phyloP scores from a whole-genome alignment of 1,140 invertebrate species.

The Gonioctena quinquepunctata region DNA sequence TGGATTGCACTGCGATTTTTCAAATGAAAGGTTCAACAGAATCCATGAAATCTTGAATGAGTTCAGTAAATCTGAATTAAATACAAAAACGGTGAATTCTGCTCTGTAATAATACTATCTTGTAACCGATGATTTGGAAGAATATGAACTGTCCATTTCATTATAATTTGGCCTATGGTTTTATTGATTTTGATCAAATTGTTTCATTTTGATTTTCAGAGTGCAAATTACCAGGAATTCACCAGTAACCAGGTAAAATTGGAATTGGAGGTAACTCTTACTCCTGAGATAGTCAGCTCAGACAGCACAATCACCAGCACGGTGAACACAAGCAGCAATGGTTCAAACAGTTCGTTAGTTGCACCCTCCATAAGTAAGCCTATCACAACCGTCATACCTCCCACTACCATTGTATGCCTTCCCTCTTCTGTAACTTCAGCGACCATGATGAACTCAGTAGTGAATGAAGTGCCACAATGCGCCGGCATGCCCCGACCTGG shows the following conservation, averaged over 20 bases:
- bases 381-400: slow-evolving; percentile 57
- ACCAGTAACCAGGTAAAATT: slow-evolving; percentile 50
- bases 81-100: no score
- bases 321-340: slow-evolving; percentile 43
- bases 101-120: no score
- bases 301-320: slow-evolving; percentile 56
- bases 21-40: no score
- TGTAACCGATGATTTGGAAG: no score
- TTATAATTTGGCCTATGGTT: no score
- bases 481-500: slow-evolving; percentile 43
- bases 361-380: slow-evolving; percentile 45
- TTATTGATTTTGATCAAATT: not conserved
- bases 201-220: not conserved
- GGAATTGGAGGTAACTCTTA: slow-evolving; percentile 61
- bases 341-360: slow-evolving; percentile 50
- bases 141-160: no score
- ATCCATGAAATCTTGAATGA: no score
- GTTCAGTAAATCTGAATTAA: no score
- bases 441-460: slow-evolving; percentile 51
- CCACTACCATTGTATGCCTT: slow-evolving; percentile 60
- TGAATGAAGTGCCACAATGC: slow-evolving; percentile 45
- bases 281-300: slow-evolving; percentile 56
- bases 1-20: no score
- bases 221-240: slow-evolving; percentile 28
- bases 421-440: slow-evolving; percentile 53